Evolutionary conservation across 1,140 invertebrate genomes (phyloP).

Genomic region (Catajapyx aquilonaris): DNA sequence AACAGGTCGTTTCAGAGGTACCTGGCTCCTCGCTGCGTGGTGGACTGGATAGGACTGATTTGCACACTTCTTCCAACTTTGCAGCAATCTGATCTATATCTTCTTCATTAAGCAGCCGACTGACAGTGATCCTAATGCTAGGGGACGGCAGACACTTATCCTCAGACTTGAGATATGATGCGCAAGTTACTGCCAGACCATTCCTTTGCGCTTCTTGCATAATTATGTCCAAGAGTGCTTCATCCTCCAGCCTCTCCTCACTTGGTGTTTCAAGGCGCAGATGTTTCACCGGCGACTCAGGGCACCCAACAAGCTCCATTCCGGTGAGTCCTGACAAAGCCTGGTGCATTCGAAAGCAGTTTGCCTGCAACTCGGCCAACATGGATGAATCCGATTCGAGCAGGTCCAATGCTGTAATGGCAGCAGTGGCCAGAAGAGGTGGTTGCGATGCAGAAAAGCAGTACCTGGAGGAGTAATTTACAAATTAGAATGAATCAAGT

Average conservation of each 20-base stretch:
- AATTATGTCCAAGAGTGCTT: too few species aligned
- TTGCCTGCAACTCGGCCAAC: constrained; percentile 31
- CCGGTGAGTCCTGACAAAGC: constrained; percentile 24
- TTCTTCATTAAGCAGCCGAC: too few species aligned
- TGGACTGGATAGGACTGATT: too few species aligned
- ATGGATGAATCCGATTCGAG: constrained; percentile 44
- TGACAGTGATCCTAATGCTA: too few species aligned
- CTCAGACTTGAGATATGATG: too few species aligned
- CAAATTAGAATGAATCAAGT: constrained; percentile 7
- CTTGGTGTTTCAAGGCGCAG: constrained; percentile 34
- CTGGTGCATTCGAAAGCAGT: constrained; percentile 21
- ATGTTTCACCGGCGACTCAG: constrained; percentile 57
- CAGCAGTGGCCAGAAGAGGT: constrained; percentile 69
- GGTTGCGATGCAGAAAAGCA: constrained; percentile 95
- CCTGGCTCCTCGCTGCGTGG: too few species aligned
- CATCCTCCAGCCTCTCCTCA: constrained; percentile 21
- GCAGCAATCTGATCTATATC: too few species aligned
- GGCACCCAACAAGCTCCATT: constrained; percentile 31
- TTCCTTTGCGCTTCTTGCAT: too few species aligned
- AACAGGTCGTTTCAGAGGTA: too few species aligned
- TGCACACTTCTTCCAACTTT: too few species aligned
- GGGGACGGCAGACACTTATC: too few species aligned
- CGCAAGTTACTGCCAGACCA: too few species aligned
- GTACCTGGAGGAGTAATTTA: constrained; percentile 37
- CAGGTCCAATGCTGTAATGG: constrained; percentile 51